Evolutionary conservation across 2,797 vertebrate species (phyloP).

Genomic region (Peromyscus nudipes): DNA sequence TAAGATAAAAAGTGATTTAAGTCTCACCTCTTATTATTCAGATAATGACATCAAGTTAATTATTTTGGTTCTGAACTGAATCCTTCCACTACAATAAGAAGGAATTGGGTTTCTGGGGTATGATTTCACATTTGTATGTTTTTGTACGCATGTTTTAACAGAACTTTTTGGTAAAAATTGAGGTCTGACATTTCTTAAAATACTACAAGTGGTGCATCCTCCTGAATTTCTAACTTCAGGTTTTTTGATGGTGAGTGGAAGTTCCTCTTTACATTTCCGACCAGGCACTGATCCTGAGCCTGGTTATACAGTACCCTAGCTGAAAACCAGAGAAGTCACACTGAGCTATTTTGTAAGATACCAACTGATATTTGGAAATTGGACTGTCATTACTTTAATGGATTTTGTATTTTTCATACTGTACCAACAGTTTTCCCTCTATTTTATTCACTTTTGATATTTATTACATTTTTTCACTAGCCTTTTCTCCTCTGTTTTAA

Average conservation of each 20-base stretch:
- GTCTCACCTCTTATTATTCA: neutral
- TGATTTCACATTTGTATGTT: neutral
- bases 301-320: neutral
- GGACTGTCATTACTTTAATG: constrained; percentile 73
- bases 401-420: constrained; percentile 68
- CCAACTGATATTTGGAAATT: constrained; percentile 73
- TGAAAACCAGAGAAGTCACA: constrained; percentile 67
- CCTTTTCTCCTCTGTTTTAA: constrained; percentile 61
- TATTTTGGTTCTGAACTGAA: neutral
- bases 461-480: constrained; percentile 68
- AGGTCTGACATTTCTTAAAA: neutral
- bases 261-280: neutral
- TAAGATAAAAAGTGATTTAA: constrained; percentile 8
- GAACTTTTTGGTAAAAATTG: neutral
- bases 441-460: constrained; percentile 73
- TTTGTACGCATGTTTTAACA: neutral
- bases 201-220: neutral
- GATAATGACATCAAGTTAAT: neutral
- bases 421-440: constrained; percentile 59
- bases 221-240: neutral
- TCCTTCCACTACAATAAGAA: neutral
- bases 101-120: neutral
- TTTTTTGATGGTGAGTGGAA: constrained; percentile 28
- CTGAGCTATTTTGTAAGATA: constrained; percentile 68
- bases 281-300: neutral